These are phyloP conservation scores for Papilio protenor DNA, from an alignment of 2,888 invertebrate genomes.

Conservation along the genomic window DNA sequence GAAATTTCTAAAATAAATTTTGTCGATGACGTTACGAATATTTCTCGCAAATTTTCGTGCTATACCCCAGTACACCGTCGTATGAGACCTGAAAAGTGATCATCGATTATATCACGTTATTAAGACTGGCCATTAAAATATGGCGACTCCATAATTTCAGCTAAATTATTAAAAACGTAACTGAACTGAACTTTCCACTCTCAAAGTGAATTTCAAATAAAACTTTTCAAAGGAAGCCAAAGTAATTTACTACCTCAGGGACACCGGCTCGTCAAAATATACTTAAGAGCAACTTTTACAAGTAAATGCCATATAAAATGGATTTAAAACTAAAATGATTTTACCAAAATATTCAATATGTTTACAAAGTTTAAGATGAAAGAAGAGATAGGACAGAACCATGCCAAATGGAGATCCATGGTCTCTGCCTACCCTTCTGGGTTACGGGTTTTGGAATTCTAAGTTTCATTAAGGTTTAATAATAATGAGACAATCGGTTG, in stretches of 20 bases:
- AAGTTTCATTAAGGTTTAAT: too few species aligned
- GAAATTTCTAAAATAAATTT: too few species aligned
- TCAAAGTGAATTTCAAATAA: conserved; percentile 29
- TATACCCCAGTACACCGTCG: too few species aligned
- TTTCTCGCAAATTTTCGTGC: too few species aligned
- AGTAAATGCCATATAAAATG: conserved; percentile 17
- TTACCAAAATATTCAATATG: background rate
- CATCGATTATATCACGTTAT: background rate
- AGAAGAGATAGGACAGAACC: too few species aligned
- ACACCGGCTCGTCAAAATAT: conserved; percentile 20
- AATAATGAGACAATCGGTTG: too few species aligned
- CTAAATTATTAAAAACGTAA: conserved; percentile 22
- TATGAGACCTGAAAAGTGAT: too few species aligned
- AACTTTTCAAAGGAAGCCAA: conserved; percentile 35
- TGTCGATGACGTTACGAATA: too few species aligned
- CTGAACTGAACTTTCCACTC: conserved; percentile 20
- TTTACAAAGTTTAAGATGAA: background rate
- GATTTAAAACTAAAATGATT: background rate
- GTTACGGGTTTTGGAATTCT: too few species aligned
- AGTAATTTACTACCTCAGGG: conserved; percentile 20
- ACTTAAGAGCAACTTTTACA: conserved; percentile 15
- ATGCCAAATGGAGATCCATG: too few species aligned
- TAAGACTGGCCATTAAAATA: background rate
- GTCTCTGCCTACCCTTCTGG: too few species aligned
- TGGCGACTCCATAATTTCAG: background rate